A percentile compares a stretch with the other conserved stretches of the same genome.
These are phyloP conservation scores for Osmerus mordax DNA, from an alignment of 2,113 vertebrate genomes.

Conservation along the genomic window DNA sequence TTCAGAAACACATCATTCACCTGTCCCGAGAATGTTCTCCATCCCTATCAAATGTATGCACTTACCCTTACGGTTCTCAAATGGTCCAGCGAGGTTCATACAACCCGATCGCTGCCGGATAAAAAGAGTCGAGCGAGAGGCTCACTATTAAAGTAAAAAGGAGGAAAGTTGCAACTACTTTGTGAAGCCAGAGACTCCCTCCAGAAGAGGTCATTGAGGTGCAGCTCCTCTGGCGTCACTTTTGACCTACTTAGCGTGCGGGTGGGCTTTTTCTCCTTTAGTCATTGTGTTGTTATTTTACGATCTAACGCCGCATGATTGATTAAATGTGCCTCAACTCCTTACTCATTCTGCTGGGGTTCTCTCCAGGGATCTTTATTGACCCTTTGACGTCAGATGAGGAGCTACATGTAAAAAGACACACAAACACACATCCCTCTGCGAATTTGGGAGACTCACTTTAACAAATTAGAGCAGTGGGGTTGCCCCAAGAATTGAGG, in stretches of 20 bases:
- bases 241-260: slow-evolving; percentile 19
- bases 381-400: slow-evolving; percentile 56
- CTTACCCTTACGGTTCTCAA: neutral
- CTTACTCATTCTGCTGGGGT: slow-evolving; percentile 30
- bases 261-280: slow-evolving; percentile 25
- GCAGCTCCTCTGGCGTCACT: slow-evolving; percentile 40
- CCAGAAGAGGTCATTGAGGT: slow-evolving; percentile 40
- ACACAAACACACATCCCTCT: slow-evolving; percentile 1
- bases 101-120: too few relatives aligned
- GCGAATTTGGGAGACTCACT: slow-evolving; percentile 34
- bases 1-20: slow-evolving; percentile 35
- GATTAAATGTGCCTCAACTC: slow-evolving; percentile 50
- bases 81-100: neutral
- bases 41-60: slow-evolving; percentile 21
- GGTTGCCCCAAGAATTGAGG: slow-evolving; percentile 33
- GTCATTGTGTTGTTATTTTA: slow-evolving; percentile 49
- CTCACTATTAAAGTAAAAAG: too few relatives aligned
- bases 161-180: neutral
- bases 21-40: slow-evolving; percentile 22
- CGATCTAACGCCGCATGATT: slow-evolving; percentile 52
- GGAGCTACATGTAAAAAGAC: slow-evolving; percentile 44
- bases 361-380: slow-evolving; percentile 41
- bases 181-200: slow-evolving; percentile 19
- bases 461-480: slow-evolving; percentile 35
- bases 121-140: too few relatives aligned